Evolutionary conservation across 2,888 invertebrate genomes (phyloP).

Genomic region (Phanerotoma sp.): DNA sequence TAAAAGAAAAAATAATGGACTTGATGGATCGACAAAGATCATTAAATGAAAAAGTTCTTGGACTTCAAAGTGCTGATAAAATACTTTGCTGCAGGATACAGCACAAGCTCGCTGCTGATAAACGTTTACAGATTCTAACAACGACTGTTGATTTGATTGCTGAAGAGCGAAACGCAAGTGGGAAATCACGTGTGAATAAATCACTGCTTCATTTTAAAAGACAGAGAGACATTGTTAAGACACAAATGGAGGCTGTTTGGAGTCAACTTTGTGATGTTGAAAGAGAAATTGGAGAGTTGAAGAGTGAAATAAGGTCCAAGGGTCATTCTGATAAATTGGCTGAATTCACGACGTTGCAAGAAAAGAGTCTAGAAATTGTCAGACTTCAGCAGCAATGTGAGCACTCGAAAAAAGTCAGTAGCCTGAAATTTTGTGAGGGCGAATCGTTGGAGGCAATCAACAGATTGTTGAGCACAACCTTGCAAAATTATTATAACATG

Average conservation of each 20-base stretch:
- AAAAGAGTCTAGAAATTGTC: too few species aligned
- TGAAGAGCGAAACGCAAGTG: conserved; percentile 51
- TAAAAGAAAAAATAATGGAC: conserved; percentile 40
- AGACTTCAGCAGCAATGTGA: conserved; percentile 55
- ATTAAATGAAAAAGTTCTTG: conserved; percentile 51
- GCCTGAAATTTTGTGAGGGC: conserved; percentile 60
- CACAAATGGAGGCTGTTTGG: conserved; percentile 47
- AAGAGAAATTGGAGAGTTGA: conserved; percentile 36
- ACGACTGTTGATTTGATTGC: conserved; percentile 34
- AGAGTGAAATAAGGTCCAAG: conserved; percentile 38
- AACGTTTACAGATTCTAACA: conserved; percentile 49
- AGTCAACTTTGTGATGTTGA: conserved; percentile 46
- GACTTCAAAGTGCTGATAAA: conserved; percentile 54
- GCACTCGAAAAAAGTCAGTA: conserved; percentile 57
- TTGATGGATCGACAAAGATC: conserved; percentile 44
- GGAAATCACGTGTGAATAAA: conserved; percentile 51
- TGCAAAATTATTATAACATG: conserved; percentile 64
- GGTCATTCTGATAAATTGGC: conserved; percentile 37
- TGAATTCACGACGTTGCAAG: too few species aligned
- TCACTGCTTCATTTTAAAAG: conserved; percentile 50
- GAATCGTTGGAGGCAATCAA: conserved; percentile 60
- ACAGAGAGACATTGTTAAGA: conserved; percentile 47
- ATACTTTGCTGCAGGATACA: conserved; percentile 54
- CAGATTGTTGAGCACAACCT: conserved; percentile 60
- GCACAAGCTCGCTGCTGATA: conserved; percentile 51